Evolutionary conservation across 2,113 vertebrate species (phyloP).

Genomic region (Cyphomyrus discorhynchus): DNA sequence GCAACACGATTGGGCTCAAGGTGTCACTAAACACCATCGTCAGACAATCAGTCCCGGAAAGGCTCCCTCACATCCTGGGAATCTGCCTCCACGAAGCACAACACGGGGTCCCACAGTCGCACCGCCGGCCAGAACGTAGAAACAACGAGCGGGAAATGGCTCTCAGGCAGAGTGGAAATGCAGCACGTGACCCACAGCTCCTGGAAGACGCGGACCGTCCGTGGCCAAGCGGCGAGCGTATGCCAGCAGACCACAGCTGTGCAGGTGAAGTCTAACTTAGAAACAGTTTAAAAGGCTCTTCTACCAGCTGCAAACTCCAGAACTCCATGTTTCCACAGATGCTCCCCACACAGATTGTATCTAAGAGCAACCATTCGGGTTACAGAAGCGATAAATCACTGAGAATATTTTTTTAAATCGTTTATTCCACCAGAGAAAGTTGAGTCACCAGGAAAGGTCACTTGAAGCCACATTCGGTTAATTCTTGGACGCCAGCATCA

Average conservation of each 20-base stretch:
- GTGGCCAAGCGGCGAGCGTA: neutral
- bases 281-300: neutral
- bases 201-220: neutral
- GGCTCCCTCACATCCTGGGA: neutral
- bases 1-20: neutral
- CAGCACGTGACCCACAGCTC: neutral
- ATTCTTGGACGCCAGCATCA: neutral
- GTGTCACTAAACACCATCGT: neutral
- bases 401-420: neutral
- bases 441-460: neutral
- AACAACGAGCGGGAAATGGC: neutral
- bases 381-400: neutral
- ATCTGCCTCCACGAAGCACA: neutral
- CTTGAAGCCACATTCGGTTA: neutral
- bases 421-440: neutral
- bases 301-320: neutral
- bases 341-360: neutral
- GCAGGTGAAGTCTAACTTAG: neutral
- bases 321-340: neutral
- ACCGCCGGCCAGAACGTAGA: neutral
- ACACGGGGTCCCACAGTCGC: neutral
- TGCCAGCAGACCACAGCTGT: neutral
- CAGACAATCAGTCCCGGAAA: neutral
- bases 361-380: neutral
- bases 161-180: neutral